Evolutionary conservation across 2,797 vertebrate species (phyloP), one percentile per base, ranked within the genome.

Genomic region (Arctocebus calabarensis): DNA sequence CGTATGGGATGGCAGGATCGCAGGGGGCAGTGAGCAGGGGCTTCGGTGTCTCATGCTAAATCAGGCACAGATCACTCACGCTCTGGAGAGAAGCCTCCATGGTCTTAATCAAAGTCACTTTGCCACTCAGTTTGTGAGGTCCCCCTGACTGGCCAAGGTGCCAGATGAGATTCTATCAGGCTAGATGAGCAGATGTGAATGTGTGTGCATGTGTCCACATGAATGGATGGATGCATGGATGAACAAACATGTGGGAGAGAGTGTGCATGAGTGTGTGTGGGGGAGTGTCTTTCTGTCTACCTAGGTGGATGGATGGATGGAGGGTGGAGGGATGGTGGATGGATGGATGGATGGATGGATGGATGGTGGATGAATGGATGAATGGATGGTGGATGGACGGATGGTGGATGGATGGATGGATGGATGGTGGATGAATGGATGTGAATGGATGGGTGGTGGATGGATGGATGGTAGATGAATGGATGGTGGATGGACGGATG

Each of bases 1-100:
- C 19, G 5, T 0, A 25, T 9, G 25, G 86, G 52, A 43, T 0
- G 5, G 8, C 19, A 3, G 77, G n/a, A 11, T 27, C 8, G 0
- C 59, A 34, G 27, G 3, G 25, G 34, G 70, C 68, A 37, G 40
- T 0, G 23, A n/a, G 64, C 32, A 55, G 20, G 7, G 1, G 3
- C 59, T 40, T 70, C 34, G 20, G 6, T 14, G 22, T 19, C 43
- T 25, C n/a, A 3, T 2, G 17, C 32, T 16, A 3, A 48, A 14
- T n/a, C 22, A 9, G 37, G 17, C 29, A 29, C 16, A 19, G 1
- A 32, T 14, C 75, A n/a, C 8, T 27, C 14, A 34, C 5, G 1
- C 27, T 25, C 34, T 11, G 7, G 55, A 4, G 55, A 66, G 45
- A 19, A 3, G 29, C 20, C 45, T 37, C 70, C 5, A 1, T 0